Base-by-base conservation (phyloP, 2,113 vertebrate species). In the Nothocercus julius region DNA sequence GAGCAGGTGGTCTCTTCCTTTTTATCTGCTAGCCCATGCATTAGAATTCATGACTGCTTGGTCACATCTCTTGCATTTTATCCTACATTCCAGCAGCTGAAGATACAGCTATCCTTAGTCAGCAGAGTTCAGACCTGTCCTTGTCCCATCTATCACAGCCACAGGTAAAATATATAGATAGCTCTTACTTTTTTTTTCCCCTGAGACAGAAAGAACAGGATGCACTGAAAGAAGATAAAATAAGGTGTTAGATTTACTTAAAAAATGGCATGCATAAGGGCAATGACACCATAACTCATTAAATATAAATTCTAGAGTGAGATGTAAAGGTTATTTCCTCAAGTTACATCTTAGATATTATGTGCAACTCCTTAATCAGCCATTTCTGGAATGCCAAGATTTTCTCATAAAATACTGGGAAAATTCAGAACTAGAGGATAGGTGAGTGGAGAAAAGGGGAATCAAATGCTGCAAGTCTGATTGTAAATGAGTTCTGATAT, bases 291-390 rank as follows among this genome's bases (percentile, higher is more conserved):
- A 32, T 70, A 85, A 92, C 36, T 76, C 70, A 63, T 63, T 77
- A 85, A 59, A 83, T 30, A 85, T n/a, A 93, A 92, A 82, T 92
- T 89, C 81, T 92, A 67, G 74, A 80, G 58, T 62, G n/a, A 66
- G 56, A 28, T 70, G 19, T 80, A 92, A 89, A 77, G 54, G 51
- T 89, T 92, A 93, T 81, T 92, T 24, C 45, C n/a, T 83, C n/a
- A 74, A 78, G 64, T 81, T 54, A 61, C n/a, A 22, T n/a, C 36
- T 12, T 67, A 25, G 66, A 42, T 70, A 70, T 91, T 87, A 38
- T 1, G 0, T 64, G 34, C 45, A 76, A 49, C 4, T 20, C 16
- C 44, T 76, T 44, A 84, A 59, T 88, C 61, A 89, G 25, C 54
- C 45, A 74, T 17, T 45, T 89, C 27, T 77, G 49, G 38, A 92